These are phyloP conservation scores for Pluvianellus socialis DNA, from an alignment of 2,113 vertebrate genomes.

Conservation along the genomic window DNA sequence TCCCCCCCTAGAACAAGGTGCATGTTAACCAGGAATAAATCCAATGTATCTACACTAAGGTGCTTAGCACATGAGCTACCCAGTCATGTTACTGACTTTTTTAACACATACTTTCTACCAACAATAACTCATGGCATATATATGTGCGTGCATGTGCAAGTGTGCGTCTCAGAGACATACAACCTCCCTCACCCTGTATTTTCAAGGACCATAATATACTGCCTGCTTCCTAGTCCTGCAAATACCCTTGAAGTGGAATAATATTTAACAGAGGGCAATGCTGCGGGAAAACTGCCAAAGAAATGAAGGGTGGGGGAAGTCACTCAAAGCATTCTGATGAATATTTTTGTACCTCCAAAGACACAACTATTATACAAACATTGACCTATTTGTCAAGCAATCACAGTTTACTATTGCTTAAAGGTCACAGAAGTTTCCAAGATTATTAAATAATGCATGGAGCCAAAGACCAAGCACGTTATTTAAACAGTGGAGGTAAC, in stretches of 20 bases:
- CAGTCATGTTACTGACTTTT: neutral
- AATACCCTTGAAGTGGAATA: conserved; percentile 66
- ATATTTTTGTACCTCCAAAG: conserved; percentile 61
- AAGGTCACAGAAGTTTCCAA: conserved; percentile 51
- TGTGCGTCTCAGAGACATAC: neutral
- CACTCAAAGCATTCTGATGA: conserved; percentile 40
- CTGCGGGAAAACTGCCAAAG: conserved; percentile 27
- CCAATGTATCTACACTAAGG: neutral
- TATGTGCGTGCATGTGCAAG: neutral
- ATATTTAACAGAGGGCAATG: conserved; percentile 66
- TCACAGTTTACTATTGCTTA: conserved; percentile 54
- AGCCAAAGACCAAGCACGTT: conserved; percentile 6
- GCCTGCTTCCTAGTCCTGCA: conserved; percentile 64
- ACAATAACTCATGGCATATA: neutral
- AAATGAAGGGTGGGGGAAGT: conserved; percentile 45
- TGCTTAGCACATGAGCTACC: neutral
- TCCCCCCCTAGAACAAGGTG: neutral
- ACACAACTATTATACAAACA: conserved; percentile 55
- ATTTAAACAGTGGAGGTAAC: conserved; percentile 48
- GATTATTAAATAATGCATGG: conserved; percentile 57
- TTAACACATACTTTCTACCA: neutral
- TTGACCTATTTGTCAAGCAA: conserved; percentile 56
- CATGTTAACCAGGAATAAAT: conserved; percentile 31
- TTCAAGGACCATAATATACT: conserved; percentile 42
- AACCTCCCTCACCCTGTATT: neutral